Evolutionary conservation across 92 coral and sea anemone species (phyloP), one percentile per base, ranked within the genome.

Genomic region (Parazoanthus darwini): DNA sequence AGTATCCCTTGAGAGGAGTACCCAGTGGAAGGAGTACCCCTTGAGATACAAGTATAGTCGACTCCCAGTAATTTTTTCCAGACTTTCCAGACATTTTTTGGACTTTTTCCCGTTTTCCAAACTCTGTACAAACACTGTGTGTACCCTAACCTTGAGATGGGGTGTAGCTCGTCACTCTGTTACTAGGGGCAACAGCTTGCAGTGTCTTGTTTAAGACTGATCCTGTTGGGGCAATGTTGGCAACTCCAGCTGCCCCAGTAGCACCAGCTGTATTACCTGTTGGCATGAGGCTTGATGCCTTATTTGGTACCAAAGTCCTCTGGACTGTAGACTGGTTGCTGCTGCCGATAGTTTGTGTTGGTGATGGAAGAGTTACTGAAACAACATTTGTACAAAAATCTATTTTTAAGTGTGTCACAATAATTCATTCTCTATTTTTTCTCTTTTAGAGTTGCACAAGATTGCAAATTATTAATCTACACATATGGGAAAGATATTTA

Each of bases 291-390:
- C 74, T 92, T 16, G 95, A 92, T 1, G 91, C 86, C 91, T 95
- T 95, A 91, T 91, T 95, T 58, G 96, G 98, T 77, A 85, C 91
- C 63, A 95, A 82, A 13, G 93, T 91, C 67, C 98, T 91, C 74
- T 94, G 98, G 3, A 93, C 50, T 54, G 96, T 80, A 22, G 87
- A n/a, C 66, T 84, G 87, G 26, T 82, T 82, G 63, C 78, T 68
- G 78, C 67, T 71, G 44, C 87, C 79, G 3, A 88, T 85, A 2
- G 80, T 66, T 66, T 86, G 77, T 43, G 93, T 56, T 25, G 87
- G 83, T 16, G 92, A 74, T 50, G 80, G 89, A 16, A 89, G 80
- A 43, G 79, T 46, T 77, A 58, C 86, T 75, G 54, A 42, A 51
- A 38, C 6, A 22, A 48, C 37, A 74, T 33, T 71, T 33, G 20